Conservation (phyloP, 1,140 invertebrate species). For the Drosophila sp. region DNA sequence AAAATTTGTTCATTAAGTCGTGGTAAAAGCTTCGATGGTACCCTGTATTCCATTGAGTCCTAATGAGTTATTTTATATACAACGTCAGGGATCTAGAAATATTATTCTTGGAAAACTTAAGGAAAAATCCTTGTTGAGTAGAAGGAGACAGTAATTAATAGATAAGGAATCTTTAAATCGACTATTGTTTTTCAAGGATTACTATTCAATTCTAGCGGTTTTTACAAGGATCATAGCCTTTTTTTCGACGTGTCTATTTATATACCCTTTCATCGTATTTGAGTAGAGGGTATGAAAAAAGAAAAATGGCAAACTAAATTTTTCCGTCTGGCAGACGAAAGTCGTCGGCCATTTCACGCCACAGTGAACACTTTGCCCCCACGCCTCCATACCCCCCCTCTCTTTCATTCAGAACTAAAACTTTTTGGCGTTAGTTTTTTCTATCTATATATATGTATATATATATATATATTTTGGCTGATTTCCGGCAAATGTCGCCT, state of each 20-base stretch:
- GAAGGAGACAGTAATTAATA: too few species aligned
- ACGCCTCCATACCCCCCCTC: background rate
- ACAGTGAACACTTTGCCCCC: conserved; percentile 43
- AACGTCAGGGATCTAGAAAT: background rate
- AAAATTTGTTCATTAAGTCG: background rate
- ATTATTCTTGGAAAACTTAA: too few species aligned
- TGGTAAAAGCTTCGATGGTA: background rate
- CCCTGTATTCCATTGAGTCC: background rate
- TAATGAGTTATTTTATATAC: too few species aligned
- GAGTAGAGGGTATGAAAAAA: conserved; percentile 2
- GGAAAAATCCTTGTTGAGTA: too few species aligned
- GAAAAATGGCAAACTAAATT: conserved; percentile 32
- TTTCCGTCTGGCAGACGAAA: conserved; percentile 56
- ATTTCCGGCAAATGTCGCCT: conserved; percentile 60
- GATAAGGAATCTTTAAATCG: too few species aligned
- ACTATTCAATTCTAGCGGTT: too few species aligned
- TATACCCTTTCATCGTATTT: background rate
- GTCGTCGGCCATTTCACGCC: conserved; percentile 71
- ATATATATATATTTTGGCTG: conserved; percentile 34
- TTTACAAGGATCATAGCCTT: too few species aligned
- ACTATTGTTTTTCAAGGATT: too few species aligned
- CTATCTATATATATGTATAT: background rate
- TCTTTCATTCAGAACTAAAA: conserved; percentile 26
- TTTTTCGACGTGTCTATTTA: too few species aligned
- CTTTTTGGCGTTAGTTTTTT: conserved; percentile 68